These are phyloP conservation scores for Mormyrops boulengeri DNA, from an alignment of 2,797 vertebrate species.

Conservation along the genomic window DNA sequence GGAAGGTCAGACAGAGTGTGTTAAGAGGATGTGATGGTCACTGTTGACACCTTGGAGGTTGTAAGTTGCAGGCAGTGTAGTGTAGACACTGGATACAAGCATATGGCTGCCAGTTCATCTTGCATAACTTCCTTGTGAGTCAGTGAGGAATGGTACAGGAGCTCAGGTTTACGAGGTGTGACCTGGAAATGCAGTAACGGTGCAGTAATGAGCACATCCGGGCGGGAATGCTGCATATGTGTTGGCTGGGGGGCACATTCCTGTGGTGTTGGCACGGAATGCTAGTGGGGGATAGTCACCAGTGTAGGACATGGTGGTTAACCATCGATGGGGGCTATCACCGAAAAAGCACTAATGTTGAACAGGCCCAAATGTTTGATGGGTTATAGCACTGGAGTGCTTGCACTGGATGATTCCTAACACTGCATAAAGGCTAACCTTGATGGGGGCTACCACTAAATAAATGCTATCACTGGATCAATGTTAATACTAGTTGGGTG, in stretches of 20 bases:
- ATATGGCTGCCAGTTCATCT: background rate
- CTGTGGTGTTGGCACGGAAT: background rate
- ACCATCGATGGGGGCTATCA: background rate
- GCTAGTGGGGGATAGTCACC: background rate
- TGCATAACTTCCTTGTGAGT: background rate
- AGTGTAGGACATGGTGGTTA: background rate
- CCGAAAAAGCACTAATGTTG: background rate
- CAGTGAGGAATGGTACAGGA: background rate
- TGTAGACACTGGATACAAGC: background rate
- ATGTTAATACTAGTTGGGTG: background rate
- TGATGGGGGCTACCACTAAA: background rate
- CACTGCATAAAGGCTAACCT: background rate
- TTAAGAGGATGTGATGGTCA: background rate
- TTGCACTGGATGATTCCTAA: background rate
- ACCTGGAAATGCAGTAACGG: background rate
- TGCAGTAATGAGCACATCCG: background rate
- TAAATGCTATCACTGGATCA: background rate
- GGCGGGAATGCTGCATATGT: background rate
- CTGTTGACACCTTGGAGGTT: background rate
- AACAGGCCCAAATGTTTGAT: background rate
- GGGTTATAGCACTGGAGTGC: background rate
- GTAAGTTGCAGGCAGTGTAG: background rate
- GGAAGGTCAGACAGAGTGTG: background rate
- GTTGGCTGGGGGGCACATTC: background rate
- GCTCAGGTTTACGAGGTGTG: slow-evolving; percentile 2